Percentiles rank a stretch among this genome's conserved stretches.
Conservation (phyloP, 2,888 invertebrate species). For the Tanaodytes sp. region DNA sequence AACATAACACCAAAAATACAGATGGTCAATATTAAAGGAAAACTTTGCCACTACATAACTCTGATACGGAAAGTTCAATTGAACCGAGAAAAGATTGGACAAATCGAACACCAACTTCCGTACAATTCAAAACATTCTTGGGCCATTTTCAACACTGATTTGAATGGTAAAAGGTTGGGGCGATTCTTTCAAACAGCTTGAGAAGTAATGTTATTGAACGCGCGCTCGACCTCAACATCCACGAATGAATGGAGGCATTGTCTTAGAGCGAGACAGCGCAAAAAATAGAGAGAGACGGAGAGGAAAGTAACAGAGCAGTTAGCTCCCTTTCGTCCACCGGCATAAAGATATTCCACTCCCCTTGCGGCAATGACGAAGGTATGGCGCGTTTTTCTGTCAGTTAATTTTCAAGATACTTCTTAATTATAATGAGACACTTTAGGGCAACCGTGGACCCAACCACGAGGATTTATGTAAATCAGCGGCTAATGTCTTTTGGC, state of each 20-base stretch:
- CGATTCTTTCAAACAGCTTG: no score
- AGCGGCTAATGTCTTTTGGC: conserved; percentile 70
- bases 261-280: conserved; percentile 41
- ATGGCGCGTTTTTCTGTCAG: conserved; percentile 63
- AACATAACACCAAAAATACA: no score
- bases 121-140: no score
- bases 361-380: conserved; percentile 50
- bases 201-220: no score
- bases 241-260: conserved; percentile 48
- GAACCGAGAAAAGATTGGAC: no score
- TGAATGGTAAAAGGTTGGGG: no score
- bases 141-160: no score
- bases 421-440: conserved; percentile 72
- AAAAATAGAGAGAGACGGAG: conserved; percentile 31
- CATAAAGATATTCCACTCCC: conserved; percentile 53
- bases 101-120: no score
- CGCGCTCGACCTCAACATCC: conserved; percentile 31
- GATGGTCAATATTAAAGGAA: no score
- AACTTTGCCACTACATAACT: no score
- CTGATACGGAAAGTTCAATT: no score
- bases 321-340: conserved; percentile 55
- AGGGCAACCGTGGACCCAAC: conserved; percentile 57
- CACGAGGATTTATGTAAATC: conserved; percentile 69
- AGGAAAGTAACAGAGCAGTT: conserved; percentile 54
- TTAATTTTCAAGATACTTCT: conserved; percentile 70